Percentiles rank a stretch among this genome's conserved stretches.
Conservation (phyloP, 2,797 vertebrate species). For the Phataginus tetradactyla region DNA sequence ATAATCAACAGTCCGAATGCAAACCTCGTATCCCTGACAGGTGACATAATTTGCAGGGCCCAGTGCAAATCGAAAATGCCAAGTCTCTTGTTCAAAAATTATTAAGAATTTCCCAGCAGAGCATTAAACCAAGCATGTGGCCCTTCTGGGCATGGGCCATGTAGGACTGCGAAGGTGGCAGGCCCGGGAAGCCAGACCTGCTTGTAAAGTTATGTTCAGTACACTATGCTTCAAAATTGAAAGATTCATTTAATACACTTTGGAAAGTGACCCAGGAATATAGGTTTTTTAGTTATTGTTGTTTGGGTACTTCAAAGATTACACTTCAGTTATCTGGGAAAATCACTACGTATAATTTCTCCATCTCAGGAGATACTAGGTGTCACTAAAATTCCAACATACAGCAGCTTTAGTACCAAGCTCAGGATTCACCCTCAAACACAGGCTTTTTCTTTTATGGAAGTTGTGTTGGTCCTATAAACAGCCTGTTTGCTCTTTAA, state of each 20-base stretch:
- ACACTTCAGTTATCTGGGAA: background rate
- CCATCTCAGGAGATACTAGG: background rate
- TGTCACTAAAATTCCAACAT: background rate
- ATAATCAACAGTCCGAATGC: background rate
- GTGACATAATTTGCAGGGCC: background rate
- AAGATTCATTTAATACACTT: background rate
- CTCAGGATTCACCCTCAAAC: background rate
- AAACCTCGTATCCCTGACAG: background rate
- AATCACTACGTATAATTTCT: background rate
- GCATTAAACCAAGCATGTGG: background rate
- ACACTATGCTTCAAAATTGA: background rate
- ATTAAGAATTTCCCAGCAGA: background rate
- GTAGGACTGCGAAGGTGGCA: fast-evolving
- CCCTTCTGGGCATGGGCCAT: background rate
- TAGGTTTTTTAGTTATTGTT: background rate
- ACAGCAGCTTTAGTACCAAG: background rate
- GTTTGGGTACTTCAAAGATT: background rate
- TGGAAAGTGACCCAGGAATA: background rate
- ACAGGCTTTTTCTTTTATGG: background rate
- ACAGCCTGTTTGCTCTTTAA: background rate
- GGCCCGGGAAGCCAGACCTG: background rate
- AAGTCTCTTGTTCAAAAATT: background rate
- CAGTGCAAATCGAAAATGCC: background rate
- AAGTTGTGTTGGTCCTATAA: background rate
- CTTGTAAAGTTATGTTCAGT: background rate